phyloP scores from a whole-genome alignment of 2,797 vertebrate genomes.

The Dallia pectoralis region DNA sequence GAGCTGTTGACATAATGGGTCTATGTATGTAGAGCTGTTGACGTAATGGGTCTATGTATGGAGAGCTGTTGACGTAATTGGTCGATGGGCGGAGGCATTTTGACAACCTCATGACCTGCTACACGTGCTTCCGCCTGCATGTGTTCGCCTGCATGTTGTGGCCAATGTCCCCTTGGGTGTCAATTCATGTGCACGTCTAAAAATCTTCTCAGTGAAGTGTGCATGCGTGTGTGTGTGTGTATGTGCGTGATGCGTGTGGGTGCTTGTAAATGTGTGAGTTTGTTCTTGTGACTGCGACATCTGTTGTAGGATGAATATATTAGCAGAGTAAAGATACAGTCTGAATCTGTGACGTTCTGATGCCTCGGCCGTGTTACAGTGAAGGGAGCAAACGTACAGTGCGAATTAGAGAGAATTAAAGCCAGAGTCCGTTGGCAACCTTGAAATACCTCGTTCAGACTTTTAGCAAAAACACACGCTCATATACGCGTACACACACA shows the following conservation, averaged over 20 bases:
- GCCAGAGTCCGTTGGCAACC: background rate
- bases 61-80: conserved; percentile 2
- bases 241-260: background rate
- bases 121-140: background rate
- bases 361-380: background rate
- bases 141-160: background rate
- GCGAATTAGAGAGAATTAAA: background rate
- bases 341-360: no score
- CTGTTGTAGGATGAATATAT: no score
- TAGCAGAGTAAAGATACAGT: no score
- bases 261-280: background rate
- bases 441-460: background rate
- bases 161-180: background rate
- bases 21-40: no score
- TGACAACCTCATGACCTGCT: background rate
- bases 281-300: background rate
- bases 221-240: background rate
- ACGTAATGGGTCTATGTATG: background rate
- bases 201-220: background rate
- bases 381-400: background rate
- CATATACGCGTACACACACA: background rate
- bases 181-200: background rate
- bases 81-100: no score
- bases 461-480: background rate
- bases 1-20: no score